Base-by-base conservation (phyloP, 2,797 vertebrate genomes). In the Bovichtus diacanthus region DNA sequence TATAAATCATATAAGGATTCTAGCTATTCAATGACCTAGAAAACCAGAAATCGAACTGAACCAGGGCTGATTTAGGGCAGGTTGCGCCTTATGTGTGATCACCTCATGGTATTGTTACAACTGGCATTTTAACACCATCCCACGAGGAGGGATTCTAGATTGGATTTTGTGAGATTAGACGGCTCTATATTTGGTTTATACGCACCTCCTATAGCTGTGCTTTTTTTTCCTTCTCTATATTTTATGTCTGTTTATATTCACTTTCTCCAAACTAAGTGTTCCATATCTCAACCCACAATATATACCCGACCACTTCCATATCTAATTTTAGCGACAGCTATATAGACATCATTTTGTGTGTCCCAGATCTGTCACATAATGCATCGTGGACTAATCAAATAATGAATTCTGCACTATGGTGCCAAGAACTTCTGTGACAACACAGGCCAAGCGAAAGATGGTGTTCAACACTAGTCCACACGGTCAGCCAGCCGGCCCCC, bases 401-500 rank as follows among this genome's bases (percentile, higher is more conserved):
- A 0, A 13, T 47, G 4, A 76, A 63, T 11, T 65, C 50, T 49
- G n/a, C 34, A 49, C 51, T 4, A 1, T 39, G 41, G 23, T 15
- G 2, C 18, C 13, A 46, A 38, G 21, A 44, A 9, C 18, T 2
- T 47, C 27, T n/a, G 9, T 10, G 8, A 62, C 9, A 9, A 27
- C n/a, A 47, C 31, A 10, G 2, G 6, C 10, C 41, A 38, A 31
- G 44, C 15, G 3, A 74, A 55, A 25, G 2, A n/a, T 50, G 5
- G 6, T 12, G 2, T 31, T 72, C 34, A 59, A 34, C 50, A 78
- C 66, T 85, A 78, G 76, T 21, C 39, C 78, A 75, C 64, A 46
- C 60, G 5, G 63, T 53, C 27, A 29, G 50, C 55, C 76, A 60
- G n/a, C 15, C 25, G 7, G 9, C 63, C 80, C 81, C 82, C 85